Conservation (phyloP, 2,113 vertebrate species). For the Oreochromis aureus region DNA sequence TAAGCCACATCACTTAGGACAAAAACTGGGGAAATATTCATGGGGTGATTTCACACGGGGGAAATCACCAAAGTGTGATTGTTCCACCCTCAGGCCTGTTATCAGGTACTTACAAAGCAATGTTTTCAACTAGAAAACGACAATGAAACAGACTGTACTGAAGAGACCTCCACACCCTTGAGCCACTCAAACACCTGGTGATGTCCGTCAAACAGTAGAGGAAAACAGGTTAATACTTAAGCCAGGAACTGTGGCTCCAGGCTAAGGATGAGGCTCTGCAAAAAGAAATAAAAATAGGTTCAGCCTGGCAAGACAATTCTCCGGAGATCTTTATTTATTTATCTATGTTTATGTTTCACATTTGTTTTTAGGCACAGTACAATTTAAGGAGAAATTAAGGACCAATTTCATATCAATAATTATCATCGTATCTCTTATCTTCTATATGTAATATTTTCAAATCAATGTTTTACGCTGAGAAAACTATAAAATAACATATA, state of each 20-base stretch:
- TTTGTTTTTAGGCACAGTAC: not conserved
- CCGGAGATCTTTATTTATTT: not conserved
- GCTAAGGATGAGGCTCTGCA: constrained; percentile 11
- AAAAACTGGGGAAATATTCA: not conserved
- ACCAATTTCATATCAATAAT: not conserved
- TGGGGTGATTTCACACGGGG: not conserved
- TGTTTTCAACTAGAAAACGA: constrained; percentile 6
- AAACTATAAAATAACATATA: not conserved
- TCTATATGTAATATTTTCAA: not conserved
- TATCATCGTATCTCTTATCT: not conserved
- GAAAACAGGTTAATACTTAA: constrained; percentile 26
- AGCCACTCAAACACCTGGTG: constrained; percentile 43
- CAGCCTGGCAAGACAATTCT: not conserved
- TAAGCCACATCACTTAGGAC: not conserved
- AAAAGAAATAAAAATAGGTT: not conserved
- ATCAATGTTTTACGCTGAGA: not conserved
- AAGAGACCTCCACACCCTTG: constrained; percentile 13
- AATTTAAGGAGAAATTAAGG: not conserved
- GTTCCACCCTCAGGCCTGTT: constrained; percentile 3
- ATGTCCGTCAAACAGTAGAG: not conserved
- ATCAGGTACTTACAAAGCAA: not conserved
- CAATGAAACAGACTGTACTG: not conserved
- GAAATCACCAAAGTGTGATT: not conserved
- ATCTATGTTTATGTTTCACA: not conserved
- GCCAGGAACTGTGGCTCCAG: constrained; percentile 21